phyloP scores from a whole-genome alignment of 1,140 invertebrate species.

The Calephelis nemesis region DNA sequence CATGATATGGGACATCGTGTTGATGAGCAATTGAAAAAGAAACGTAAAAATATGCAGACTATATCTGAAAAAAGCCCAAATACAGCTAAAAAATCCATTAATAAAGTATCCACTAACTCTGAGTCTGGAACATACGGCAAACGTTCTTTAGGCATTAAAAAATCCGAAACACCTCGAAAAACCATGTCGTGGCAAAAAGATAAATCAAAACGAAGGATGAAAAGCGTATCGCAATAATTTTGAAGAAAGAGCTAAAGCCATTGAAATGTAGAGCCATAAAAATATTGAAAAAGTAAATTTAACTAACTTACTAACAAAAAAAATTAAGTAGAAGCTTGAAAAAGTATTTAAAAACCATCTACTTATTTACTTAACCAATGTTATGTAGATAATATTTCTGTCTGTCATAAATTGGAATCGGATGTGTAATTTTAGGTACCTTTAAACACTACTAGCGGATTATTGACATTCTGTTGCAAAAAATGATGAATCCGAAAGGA shows the following conservation, averaged over 20 bases:
- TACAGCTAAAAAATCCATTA: background rate
- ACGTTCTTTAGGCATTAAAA: background rate
- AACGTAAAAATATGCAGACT: constrained; percentile 29
- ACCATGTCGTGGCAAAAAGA: background rate
- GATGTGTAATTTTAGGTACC: too few species aligned
- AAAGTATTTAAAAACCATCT: too few species aligned
- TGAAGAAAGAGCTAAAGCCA: background rate
- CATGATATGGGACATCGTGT: constrained; percentile 14
- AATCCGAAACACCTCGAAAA: background rate
- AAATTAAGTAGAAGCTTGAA: background rate
- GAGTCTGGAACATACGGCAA: background rate
- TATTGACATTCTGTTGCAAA: too few species aligned
- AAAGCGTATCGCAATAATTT: background rate
- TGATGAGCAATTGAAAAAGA: constrained; percentile 29
- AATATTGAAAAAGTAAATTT: constrained; percentile 24
- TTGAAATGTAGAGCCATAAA: background rate
- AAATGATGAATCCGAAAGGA: too few species aligned
- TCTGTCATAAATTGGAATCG: too few species aligned
- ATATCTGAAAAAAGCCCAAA: background rate
- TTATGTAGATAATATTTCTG: too few species aligned
- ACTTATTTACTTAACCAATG: too few species aligned
- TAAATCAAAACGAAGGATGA: background rate
- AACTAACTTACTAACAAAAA: constrained; percentile 4
- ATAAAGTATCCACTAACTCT: background rate
- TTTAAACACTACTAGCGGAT: too few species aligned